Evolutionary conservation across 2,113 vertebrate genomes (phyloP).

Genomic region (Tringa solitaria): DNA sequence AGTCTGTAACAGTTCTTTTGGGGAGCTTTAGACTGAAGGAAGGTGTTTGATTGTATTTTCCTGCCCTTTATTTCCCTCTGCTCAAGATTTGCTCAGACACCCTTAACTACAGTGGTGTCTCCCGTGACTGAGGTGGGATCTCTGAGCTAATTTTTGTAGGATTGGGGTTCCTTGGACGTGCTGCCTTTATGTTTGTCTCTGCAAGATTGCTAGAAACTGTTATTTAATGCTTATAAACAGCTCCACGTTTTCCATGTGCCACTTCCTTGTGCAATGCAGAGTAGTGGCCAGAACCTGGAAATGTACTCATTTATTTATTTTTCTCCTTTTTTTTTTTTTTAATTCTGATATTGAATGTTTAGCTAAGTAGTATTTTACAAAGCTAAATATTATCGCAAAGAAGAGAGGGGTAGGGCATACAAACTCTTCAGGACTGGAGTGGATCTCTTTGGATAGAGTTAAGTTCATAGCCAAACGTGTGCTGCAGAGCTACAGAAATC

Average conservation of each 20-base stretch:
- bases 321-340: background rate
- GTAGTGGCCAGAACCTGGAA: background rate
- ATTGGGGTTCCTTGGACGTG: background rate
- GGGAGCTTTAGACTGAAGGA: background rate
- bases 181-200: background rate
- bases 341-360: background rate
- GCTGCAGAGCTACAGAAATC: background rate
- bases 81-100: background rate
- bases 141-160: background rate
- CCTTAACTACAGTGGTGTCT: background rate
- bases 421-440: background rate
- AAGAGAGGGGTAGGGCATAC: background rate
- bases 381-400: background rate
- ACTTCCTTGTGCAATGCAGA: background rate
- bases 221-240: slow-evolving; percentile 9
- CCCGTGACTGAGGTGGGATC: background rate
- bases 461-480: background rate
- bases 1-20: background rate
- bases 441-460: background rate
- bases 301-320: background rate
- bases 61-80: background rate
- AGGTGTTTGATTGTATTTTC: background rate
- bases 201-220: background rate
- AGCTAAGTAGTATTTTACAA: background rate
- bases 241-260: background rate